Evolutionary conservation across 2,113 vertebrate species (phyloP).

Genomic region (Cebus imitator): DNA sequence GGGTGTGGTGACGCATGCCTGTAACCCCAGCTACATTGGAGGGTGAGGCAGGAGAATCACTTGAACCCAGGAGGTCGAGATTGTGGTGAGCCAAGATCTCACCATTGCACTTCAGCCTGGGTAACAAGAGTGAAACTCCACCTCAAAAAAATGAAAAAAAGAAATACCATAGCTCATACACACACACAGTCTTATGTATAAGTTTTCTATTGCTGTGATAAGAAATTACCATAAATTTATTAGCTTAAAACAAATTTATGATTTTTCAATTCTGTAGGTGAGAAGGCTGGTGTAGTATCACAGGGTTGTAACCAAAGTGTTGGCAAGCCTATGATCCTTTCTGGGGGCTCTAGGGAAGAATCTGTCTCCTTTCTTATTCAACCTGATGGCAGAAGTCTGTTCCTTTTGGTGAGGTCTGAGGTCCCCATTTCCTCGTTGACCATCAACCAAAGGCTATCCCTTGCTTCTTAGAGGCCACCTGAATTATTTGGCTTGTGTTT

Average conservation of each 20-base stretch:
- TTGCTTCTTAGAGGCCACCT: not conserved
- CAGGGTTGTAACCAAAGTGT: not conserved
- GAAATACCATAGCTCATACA: not conserved
- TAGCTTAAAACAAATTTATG: not conserved
- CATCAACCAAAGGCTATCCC: not conserved
- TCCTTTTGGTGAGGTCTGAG: not conserved
- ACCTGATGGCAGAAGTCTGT: not conserved
- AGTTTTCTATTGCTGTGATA: not conserved
- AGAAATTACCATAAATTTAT: not conserved
- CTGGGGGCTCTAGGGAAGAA: not conserved
- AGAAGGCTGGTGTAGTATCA: not conserved
- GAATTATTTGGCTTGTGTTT: not conserved
- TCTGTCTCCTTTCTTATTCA: not conserved
- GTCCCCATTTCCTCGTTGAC: not conserved
- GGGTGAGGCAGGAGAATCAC: no score
- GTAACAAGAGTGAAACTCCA: no score
- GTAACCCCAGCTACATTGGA: no score
- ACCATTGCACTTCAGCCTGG: no score
- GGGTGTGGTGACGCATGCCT: no score
- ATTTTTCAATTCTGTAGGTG: not conserved
- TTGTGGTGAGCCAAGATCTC: no score
- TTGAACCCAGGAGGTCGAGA: no score
- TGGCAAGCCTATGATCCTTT: not conserved
- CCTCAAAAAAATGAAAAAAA: no score
- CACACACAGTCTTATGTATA: not conserved